A percentile compares a stretch with the other conserved stretches of the same genome.
phyloP scores from a whole-genome alignment of 2,888 invertebrate species.

The Acleris cristana region DNA sequence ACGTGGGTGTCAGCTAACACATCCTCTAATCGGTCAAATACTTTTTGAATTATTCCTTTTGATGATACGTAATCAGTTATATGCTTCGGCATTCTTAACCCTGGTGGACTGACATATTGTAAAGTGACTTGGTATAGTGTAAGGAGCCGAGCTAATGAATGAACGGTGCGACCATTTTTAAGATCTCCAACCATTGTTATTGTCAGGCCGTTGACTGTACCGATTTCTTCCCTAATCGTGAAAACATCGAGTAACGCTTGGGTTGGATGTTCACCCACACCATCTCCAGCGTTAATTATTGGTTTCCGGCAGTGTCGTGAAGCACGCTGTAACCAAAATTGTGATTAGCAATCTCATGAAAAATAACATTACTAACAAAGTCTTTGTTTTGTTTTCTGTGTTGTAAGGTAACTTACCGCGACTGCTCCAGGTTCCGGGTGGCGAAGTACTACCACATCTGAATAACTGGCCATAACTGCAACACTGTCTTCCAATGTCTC shows the following conservation, averaged over 20 bases:
- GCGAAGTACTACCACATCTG: constrained; percentile 96
- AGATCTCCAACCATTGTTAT: constrained; percentile 99
- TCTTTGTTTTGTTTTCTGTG: too few species aligned
- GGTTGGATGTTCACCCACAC: constrained; percentile 98
- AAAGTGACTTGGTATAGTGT: constrained; percentile 97
- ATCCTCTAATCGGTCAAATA: constrained; percentile 89
- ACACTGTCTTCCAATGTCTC: constrained; percentile 96
- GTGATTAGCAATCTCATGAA: neutral
- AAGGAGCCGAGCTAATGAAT: constrained; percentile 96
- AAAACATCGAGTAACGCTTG: constrained; percentile 99
- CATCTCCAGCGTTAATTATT: constrained; percentile 99
- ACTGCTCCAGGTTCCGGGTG: constrained; percentile 97
- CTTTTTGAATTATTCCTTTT: constrained; percentile 91
- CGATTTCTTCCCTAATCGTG: constrained; percentile 99
- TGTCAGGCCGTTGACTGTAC: constrained; percentile 98
- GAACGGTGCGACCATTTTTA: constrained; percentile 98
- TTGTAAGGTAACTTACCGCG: constrained; percentile 82
- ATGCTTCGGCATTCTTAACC: constrained; percentile 95
- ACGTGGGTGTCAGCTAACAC: constrained; percentile 97
- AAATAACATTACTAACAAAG: too few species aligned
- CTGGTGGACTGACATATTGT: constrained; percentile 94
- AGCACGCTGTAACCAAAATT: constrained; percentile 85
- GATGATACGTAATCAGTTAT: constrained; percentile 91
- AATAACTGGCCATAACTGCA: constrained; percentile 94
- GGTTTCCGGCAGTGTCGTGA: constrained; percentile 93